Evolutionary conservation across 2,888 invertebrate species (phyloP).

Genomic region (Oscheius sp.): DNA sequence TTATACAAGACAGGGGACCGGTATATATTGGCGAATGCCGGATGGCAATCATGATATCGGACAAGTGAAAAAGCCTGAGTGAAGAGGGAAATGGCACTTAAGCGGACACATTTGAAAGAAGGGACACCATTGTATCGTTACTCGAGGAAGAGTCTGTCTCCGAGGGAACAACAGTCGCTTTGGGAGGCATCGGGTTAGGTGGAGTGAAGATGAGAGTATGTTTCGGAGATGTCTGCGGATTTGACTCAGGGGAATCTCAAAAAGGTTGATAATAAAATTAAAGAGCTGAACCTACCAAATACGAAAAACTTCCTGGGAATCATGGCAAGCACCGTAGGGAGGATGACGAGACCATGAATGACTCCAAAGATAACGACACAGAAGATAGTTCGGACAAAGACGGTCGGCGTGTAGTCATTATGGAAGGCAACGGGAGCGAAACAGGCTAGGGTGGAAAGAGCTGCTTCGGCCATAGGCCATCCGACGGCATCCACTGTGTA

Average conservation of each 20-base stretch:
- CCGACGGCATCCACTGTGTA: slow-evolving; percentile 37
- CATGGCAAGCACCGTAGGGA: slow-evolving; percentile 36
- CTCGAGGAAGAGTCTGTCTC: slow-evolving; percentile 4
- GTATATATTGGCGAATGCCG: slow-evolving; percentile 16
- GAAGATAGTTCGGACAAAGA: slow-evolving; percentile 37
- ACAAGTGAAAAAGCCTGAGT: slow-evolving; percentile 1
- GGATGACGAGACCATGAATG: slow-evolving; percentile 37
- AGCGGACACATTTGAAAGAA: background rate
- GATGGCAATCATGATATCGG: slow-evolving; percentile 5
- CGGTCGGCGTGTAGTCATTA: slow-evolving; percentile 39
- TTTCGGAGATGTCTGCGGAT: background rate
- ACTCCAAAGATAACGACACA: slow-evolving; percentile 34
- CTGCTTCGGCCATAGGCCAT: slow-evolving; percentile 44
- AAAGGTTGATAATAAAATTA: background rate
- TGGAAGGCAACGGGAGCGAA: slow-evolving; percentile 38
- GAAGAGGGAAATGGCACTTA: background rate
- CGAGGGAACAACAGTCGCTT: slow-evolving; percentile 3
- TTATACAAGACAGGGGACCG: slow-evolving; percentile 22
- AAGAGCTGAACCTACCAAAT: slow-evolving; percentile 7
- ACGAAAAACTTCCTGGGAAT: slow-evolving; percentile 32
- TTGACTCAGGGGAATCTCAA: background rate
- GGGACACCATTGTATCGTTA: slow-evolving; percentile 17
- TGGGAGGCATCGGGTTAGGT: too few relatives aligned
- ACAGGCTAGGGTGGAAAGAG: slow-evolving; percentile 37
- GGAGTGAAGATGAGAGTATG: too few relatives aligned